Conservation (phyloP, 2,797 vertebrate genomes). For the Esox lucius region DNA sequence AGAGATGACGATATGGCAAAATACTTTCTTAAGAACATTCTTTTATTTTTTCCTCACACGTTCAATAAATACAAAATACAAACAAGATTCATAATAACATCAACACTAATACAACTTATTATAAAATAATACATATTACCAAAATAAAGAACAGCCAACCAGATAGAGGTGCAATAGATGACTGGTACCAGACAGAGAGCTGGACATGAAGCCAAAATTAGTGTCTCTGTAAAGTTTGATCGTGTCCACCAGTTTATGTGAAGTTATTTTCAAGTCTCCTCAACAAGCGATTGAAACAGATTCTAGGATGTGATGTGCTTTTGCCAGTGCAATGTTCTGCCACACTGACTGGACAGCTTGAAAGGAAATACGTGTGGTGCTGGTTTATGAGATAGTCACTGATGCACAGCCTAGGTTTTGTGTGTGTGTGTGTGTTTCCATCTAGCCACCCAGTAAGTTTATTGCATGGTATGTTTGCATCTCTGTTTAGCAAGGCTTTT, state of each 20-base stretch:
- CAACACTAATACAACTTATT: conserved; percentile 47
- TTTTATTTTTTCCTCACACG: conserved; percentile 62
- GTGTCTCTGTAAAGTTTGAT: neutral
- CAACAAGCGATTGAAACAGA: neutral
- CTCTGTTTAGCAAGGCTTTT: conserved; percentile 25
- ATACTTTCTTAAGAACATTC: conserved; percentile 45
- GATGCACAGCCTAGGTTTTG: conserved; percentile 5
- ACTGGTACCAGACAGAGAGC: conserved; percentile 13
- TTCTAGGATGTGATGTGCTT: neutral
- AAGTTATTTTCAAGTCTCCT: neutral
- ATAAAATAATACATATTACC: conserved; percentile 54
- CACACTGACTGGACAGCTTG: neutral
- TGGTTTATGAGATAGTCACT: neutral
- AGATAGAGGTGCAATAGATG: conserved; percentile 30
- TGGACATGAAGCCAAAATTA: neutral
- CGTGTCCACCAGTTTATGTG: too few species aligned
- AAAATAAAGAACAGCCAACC: conserved; percentile 35
- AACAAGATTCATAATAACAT: conserved; percentile 67
- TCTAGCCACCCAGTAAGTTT: conserved; percentile 20
- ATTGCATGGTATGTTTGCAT: conserved; percentile 31
- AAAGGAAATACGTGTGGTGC: neutral
- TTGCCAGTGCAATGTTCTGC: neutral
- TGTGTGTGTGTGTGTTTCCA: conserved; percentile 21
- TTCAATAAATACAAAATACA: conserved; percentile 84
- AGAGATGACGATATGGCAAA: neutral